These are phyloP conservation scores for Drosophila varians DNA, from an alignment of 1,140 invertebrate genomes.

Conservation along the genomic window DNA sequence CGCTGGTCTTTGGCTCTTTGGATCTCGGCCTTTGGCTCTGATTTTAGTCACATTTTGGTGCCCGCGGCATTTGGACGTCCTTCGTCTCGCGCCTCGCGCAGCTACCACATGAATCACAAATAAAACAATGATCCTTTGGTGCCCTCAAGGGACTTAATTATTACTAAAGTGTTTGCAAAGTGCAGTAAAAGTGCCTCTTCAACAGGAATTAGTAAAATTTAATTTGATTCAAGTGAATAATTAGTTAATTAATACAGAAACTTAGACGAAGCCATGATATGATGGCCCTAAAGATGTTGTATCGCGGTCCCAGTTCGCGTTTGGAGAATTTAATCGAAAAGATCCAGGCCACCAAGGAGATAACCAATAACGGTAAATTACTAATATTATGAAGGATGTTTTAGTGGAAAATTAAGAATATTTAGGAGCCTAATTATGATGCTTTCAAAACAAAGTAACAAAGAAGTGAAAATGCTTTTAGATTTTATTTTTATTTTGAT, in stretches of 20 bases:
- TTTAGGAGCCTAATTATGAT: background rate
- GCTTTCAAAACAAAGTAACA: background rate
- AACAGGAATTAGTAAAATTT: background rate
- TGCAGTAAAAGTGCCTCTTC: slow-evolving; percentile 17
- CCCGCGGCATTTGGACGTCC: slow-evolving; percentile 76
- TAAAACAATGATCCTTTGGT: slow-evolving; percentile 48
- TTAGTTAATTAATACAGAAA: slow-evolving; percentile 1
- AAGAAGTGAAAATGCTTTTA: too few species aligned
- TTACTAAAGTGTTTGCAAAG: slow-evolving; percentile 3
- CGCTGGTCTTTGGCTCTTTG: slow-evolving; percentile 62
- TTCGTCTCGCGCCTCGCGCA: slow-evolving; percentile 28
- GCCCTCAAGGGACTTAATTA: slow-evolving; percentile 23
- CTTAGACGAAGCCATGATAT: slow-evolving; percentile 73
- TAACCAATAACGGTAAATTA: slow-evolving; percentile 70
- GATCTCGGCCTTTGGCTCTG: slow-evolving; percentile 54
- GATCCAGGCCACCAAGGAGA: slow-evolving; percentile 91
- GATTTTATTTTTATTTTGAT: too few species aligned
- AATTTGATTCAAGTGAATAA: slow-evolving; percentile 9
- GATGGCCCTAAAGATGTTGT: slow-evolving; percentile 86
- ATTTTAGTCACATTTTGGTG: slow-evolving; percentile 79
- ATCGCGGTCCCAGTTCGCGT: slow-evolving; percentile 91
- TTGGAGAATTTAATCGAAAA: slow-evolving; percentile 92
- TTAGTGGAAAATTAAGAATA: background rate
- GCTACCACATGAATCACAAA: background rate
- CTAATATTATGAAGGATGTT: background rate